Conservation (phyloP, 2,888 invertebrate genomes). For the Lithophane semibrunnea region DNA sequence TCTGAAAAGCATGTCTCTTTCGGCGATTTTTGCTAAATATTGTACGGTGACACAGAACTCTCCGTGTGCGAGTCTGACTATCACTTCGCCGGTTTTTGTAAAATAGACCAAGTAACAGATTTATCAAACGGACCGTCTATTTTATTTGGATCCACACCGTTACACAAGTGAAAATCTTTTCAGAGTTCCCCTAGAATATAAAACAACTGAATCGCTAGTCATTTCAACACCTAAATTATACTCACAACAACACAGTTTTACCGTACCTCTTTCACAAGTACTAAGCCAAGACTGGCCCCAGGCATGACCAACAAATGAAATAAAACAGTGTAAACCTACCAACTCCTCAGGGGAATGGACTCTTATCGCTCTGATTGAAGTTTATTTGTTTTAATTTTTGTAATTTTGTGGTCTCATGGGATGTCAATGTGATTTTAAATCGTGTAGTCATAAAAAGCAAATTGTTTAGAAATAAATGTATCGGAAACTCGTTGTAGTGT, state of each 20-base stretch:
- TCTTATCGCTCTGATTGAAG: constrained; percentile 54
- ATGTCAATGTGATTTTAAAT: constrained; percentile 43
- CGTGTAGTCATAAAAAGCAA: background rate
- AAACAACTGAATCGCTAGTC: background rate
- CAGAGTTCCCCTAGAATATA: background rate
- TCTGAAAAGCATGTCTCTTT: background rate
- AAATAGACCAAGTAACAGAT: background rate
- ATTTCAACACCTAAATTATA: background rate
- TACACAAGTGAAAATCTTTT: background rate
- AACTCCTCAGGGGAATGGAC: constrained; percentile 43
- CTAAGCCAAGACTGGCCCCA: constrained; percentile 25
- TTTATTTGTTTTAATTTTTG: constrained; percentile 57
- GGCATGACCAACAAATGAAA: constrained; percentile 45
- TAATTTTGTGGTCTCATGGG: constrained; percentile 34
- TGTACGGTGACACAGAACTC: no score
- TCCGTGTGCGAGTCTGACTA: no score
- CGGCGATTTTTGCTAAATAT: no score
- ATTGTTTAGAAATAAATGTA: background rate
- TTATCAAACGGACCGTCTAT: background rate
- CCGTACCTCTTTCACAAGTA: background rate
- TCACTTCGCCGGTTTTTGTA: no score
- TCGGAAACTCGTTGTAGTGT: no score
- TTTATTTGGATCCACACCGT: background rate
- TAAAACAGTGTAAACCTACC: constrained; percentile 22
- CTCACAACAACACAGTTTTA: background rate